Base-by-base conservation (phyloP, 2,113 vertebrate species). In the Corythoichthys haematopterus region DNA sequence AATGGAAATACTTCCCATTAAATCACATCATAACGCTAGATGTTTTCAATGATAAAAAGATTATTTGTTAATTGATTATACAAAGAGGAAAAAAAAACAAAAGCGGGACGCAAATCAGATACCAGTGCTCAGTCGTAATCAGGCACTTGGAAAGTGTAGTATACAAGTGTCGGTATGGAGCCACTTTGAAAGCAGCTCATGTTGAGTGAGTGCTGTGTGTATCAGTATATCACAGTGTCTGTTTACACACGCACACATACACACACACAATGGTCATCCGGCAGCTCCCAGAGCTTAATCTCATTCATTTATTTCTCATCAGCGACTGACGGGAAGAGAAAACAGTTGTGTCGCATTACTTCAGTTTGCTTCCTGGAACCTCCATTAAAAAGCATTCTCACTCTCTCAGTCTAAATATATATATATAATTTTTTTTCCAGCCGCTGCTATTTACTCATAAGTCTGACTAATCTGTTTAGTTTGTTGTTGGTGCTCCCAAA, bases 401-500 rank as follows among this genome's bases (percentile, higher is more conserved):
- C 55, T 36, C 33, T 35, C 33, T 56, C 33, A 14, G 28, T 57
- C 11, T 52, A 52, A n/a, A 52, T 52, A 7, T n/a, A 52, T 52
- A 52, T 28, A 20, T 52, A 20, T 10, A 20, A 51, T 68, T 79
- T 77, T 83, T 73, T 74, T 78, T 78, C 74, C 65, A 68, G 20
- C 74, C 66, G 76, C 80, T 58, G 76, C 80, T 83, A 85, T 88
- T 89, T 91, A 86, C 80, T 81, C 78, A 79, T 78, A 87, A 80
- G 72, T 84, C 81, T 85, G 71, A 76, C 84, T 87, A 90, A 90
- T 91, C 77, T 77, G 70, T 87, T 90, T 89, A 90, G 79, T 69
- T 76, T 55, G 80, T 71, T 84, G 77, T 68, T 81, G 84, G 62
- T 72, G 82, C 77, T 77, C 81, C 73, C 81, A 87, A 88, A 88